These are phyloP conservation scores for Apis laboriosa DNA, from an alignment of 1,140 invertebrate species.

Conservation along the genomic window DNA sequence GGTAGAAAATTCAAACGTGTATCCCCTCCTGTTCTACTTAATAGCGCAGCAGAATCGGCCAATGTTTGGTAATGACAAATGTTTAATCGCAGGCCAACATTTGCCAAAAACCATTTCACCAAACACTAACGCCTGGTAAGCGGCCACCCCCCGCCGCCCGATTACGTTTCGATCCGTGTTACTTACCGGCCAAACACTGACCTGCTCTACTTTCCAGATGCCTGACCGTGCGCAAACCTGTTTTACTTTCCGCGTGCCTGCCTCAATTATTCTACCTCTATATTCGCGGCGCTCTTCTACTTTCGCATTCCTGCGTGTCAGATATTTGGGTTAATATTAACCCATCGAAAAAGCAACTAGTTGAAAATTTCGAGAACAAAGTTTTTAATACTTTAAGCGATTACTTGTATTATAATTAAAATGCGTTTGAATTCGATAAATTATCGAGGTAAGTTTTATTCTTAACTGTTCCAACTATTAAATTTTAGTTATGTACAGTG, in stretches of 20 bases:
- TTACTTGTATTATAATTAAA: too few relatives aligned
- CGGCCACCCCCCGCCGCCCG: not conserved
- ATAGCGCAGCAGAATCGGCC: not conserved
- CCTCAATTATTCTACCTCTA: not conserved
- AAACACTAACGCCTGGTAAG: not conserved
- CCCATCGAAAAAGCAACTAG: too few relatives aligned
- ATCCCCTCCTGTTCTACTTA: conserved; percentile 1
- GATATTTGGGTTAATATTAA: too few relatives aligned
- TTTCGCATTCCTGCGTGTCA: not conserved
- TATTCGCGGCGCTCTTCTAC: not conserved
- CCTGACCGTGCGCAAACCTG: not conserved
- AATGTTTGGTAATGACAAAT: not conserved
- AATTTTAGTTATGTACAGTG: too few relatives aligned
- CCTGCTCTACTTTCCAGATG: conserved; percentile 29
- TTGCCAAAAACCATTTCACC: not conserved
- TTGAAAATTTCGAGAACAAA: too few relatives aligned
- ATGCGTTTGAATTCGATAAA: too few relatives aligned
- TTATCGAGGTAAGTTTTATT: too few relatives aligned
- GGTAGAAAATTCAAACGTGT: not conserved
- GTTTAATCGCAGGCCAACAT: conserved; percentile 15
- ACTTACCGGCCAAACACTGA: conserved; percentile 26
- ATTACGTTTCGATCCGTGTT: not conserved
- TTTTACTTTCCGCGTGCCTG: conserved; percentile 3
- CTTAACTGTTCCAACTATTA: too few relatives aligned
- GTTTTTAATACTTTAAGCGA: too few relatives aligned